These are phyloP conservation scores for Thunnus albacares DNA, from an alignment of 2,797 vertebrate species.

Conservation along the genomic window DNA sequence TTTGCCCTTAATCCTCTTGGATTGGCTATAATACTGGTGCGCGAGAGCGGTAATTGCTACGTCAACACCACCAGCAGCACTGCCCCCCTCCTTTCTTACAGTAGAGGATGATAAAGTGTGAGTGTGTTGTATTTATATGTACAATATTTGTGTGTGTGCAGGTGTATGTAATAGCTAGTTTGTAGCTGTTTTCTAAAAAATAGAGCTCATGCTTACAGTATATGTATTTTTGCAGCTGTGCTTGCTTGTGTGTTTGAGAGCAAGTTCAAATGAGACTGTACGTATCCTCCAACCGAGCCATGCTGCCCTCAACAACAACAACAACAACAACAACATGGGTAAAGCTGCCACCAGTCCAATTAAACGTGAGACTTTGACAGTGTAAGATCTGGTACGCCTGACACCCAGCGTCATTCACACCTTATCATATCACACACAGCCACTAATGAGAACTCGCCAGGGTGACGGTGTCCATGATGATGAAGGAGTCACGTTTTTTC, in stretches of 20 bases:
- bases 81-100: conserved; percentile 23
- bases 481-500: conserved; percentile 54
- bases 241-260: not conserved
- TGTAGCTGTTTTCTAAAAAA: conserved; percentile 8
- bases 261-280: not conserved
- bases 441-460: conserved; percentile 54
- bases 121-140: conserved; percentile 16
- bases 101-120: conserved; percentile 14
- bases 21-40: conserved; percentile 58
- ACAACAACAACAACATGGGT: conserved; percentile 55
- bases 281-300: conserved; percentile 19
- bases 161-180: not conserved
- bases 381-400: conserved; percentile 59
- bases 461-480: conserved; percentile 18
- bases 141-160: not conserved
- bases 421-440: conserved; percentile 52
- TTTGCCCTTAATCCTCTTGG: conserved; percentile 50
- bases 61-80: conserved; percentile 42
- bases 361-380: conserved; percentile 54
- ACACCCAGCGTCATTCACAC: conserved; percentile 61
- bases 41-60: conserved; percentile 55
- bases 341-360: conserved; percentile 54
- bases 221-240: not conserved
- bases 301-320: conserved; percentile 39
- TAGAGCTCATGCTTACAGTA: not conserved